A percentile compares a stretch with the other conserved stretches of the same genome.
Evolutionary conservation across 2,888 invertebrate genomes (phyloP).

Genomic region (Dermolepida albohirtum): DNA sequence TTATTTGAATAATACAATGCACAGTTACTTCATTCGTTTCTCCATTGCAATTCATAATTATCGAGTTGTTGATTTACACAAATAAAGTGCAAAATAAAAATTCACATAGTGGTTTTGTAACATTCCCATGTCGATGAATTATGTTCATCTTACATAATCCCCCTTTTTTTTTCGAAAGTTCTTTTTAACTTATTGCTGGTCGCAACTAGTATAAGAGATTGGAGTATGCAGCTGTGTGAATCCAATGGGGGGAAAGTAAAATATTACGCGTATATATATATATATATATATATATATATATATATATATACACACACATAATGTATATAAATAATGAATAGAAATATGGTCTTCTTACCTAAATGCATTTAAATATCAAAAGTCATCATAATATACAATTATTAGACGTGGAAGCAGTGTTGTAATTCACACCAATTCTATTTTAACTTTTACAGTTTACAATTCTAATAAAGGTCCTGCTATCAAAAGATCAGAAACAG

Average conservation of each 20-base stretch:
- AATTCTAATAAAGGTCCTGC: neutral
- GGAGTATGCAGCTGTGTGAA: constrained; percentile 5
- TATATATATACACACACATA: too few relatives aligned
- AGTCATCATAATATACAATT: constrained; percentile 15
- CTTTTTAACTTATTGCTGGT: constrained; percentile 22
- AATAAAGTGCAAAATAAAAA: constrained; percentile 1
- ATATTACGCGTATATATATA: neutral
- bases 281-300: too few relatives aligned
- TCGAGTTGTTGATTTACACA: too few relatives aligned
- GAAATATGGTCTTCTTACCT: neutral
- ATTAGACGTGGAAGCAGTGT: neutral
- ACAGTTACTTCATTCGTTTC: too few relatives aligned
- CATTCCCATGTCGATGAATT: constrained; percentile 29
- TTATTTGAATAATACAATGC: too few relatives aligned
- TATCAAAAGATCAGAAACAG: neutral
- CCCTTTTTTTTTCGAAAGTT: constrained; percentile 30
- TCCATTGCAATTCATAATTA: too few relatives aligned
- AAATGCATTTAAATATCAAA: constrained; percentile 28
- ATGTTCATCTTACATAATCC: constrained; percentile 22
- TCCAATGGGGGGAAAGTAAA: constrained; percentile 11
- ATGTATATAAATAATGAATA: neutral
- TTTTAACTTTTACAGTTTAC: neutral
- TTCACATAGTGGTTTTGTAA: constrained; percentile 32
- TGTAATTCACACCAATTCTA: too few relatives aligned
- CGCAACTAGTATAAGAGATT: neutral